Percentiles rank a stretch among this genome's conserved stretches.
These are phyloP conservation scores for Gerris lacustris DNA, from an alignment of 2,888 invertebrate species.

Conservation along the genomic window DNA sequence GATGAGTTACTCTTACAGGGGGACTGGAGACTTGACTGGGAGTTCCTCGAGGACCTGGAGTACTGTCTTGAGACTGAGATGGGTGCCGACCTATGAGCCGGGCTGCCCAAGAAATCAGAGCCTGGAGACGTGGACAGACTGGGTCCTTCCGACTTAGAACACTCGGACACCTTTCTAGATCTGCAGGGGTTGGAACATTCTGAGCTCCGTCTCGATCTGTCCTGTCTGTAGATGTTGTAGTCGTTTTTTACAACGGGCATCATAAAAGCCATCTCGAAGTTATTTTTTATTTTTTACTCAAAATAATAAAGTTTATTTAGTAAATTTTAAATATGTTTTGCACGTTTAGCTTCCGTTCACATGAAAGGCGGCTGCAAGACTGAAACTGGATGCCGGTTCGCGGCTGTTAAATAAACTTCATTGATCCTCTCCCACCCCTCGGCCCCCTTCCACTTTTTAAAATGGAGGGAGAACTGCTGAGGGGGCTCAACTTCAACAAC, in stretches of 20 bases:
- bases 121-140: conserved; percentile 54
- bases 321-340: background rate
- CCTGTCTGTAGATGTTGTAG: conserved; percentile 82
- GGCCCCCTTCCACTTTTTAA: background rate
- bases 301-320: conserved; percentile 5
- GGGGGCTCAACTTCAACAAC: background rate
- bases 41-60: conserved; percentile 47
- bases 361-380: background rate
- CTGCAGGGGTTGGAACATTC: conserved; percentile 57
- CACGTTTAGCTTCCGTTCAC: background rate
- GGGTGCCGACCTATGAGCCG: conserved; percentile 56
- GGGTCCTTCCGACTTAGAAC: conserved; percentile 60
- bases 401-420: background rate
- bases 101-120: conserved; percentile 43
- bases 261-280: conserved; percentile 71
- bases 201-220: conserved; percentile 60
- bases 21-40: conserved; percentile 50
- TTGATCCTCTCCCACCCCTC: background rate
- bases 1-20: conserved; percentile 53
- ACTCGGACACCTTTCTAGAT: conserved; percentile 58
- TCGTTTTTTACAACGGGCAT: conserved; percentile 90
- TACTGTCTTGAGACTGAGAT: conserved; percentile 50
- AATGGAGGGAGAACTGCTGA: background rate
- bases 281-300: conserved; percentile 16
- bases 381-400: background rate